These are phyloP conservation scores for Eulemur coronatus DNA, from an alignment of 2,797 vertebrate species.

Conservation along the genomic window DNA sequence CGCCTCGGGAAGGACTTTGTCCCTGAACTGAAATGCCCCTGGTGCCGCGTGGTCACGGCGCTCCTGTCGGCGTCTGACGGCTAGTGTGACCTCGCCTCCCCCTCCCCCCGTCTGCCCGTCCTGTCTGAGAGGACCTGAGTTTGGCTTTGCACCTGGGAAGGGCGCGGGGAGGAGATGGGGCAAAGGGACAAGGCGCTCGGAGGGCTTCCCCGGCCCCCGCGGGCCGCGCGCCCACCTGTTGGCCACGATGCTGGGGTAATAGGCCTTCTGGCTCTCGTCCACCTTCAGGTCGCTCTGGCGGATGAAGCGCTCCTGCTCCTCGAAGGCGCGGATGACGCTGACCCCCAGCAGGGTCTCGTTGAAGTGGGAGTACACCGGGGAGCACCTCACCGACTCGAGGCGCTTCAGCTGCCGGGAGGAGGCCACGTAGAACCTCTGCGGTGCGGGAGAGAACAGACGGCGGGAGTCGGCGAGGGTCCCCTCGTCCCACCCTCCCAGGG, in stretches of 20 bases:
- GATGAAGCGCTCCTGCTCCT: conserved; percentile 93
- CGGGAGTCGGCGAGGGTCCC: fast-evolving
- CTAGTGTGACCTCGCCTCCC: fast-evolving
- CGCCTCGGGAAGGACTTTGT: fast-evolving
- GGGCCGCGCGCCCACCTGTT: conserved; percentile 88
- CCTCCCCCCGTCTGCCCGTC: fast-evolving
- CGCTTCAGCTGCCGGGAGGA: conserved; percentile 96
- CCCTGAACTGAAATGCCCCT: fast-evolving
- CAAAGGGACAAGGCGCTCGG: background rate
- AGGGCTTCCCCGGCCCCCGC: fast-evolving
- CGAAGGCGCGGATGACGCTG: conserved; percentile 94
- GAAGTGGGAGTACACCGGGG: conserved; percentile 96
- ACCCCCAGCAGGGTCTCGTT: conserved; percentile 95
- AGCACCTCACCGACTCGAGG: conserved; percentile 95
- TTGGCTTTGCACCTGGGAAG: background rate
- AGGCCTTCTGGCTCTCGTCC: conserved; percentile 96
- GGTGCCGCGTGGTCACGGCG: fast-evolving
- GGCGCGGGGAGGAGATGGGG: fast-evolving
- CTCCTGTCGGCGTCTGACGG: fast-evolving
- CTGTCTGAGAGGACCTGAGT: fast-evolving
- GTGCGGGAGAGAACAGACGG: fast-evolving
- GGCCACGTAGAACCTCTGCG: conserved; percentile 96
- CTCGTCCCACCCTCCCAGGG: background rate
- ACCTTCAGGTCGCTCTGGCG: conserved; percentile 91
- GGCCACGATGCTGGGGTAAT: conserved; percentile 95